Evolutionary conservation across 2,797 vertebrate species (phyloP), one percentile per base, ranked within the genome.

Genomic region (Rhodeus uyekii): DNA sequence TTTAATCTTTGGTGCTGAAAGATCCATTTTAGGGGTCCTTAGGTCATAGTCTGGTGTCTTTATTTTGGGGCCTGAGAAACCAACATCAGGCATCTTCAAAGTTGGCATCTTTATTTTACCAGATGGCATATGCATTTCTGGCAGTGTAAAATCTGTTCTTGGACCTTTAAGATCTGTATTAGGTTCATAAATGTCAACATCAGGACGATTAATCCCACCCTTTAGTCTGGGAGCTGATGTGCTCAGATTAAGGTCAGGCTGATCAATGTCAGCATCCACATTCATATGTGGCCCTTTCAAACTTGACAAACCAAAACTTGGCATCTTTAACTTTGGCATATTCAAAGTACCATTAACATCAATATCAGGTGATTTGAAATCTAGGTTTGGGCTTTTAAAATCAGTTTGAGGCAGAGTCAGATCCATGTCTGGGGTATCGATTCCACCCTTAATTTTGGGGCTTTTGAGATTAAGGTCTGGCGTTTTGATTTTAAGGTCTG

Each of bases 351-450:
- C n/a, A n/a, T n/a, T n/a, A n/a, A 87, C 80, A 48, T 86, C 83
- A 5, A 87, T 0, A 86, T 92, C 85, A 81, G 91, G 87, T 77
- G 85, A 29, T 5, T 89, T 82, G 6, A 88, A 3, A 61, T 92
- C 84, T 24, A 91, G 68, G 10, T 84, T 90, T 0, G 92, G 89
- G 46, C 87, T 32, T 34, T 89, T 88, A 1, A 91, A 24, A 46
- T 89, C 80, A 44, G 85, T 10, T 19, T 87, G 22, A 34, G 77
- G 81, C 4, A 76, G 32, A n/a, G 14, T 16, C 32, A 86, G 2
- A 38, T 82, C 78, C 34, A 90, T 8, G 5, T 85, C 83, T 75
- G 88, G 86, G 42, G 39, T 34, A 76, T 84, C 48, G 1, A 87
- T 65, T 22, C 77, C 83, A 22, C 80, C 77, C 87, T 87, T 27